phyloP scores from a whole-genome alignment of 2,113 vertebrate genomes.

The Propithecus coquereli region DNA sequence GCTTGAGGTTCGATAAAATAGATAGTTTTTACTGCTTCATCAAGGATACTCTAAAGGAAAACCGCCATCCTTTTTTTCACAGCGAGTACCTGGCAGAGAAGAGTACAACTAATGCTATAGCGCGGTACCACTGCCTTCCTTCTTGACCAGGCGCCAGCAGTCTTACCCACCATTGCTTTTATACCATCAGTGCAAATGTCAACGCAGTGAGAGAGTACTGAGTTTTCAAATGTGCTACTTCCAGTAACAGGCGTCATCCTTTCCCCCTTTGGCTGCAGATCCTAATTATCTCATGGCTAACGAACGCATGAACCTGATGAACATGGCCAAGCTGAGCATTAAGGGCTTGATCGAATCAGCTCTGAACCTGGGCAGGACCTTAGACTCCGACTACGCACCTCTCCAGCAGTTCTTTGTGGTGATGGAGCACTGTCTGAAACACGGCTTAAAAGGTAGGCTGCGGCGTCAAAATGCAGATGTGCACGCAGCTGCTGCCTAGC shows the following conservation, averaged over 20 bases:
- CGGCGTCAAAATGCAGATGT: not conserved
- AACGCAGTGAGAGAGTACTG: not conserved
- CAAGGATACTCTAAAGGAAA: not conserved
- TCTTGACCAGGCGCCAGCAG: not conserved
- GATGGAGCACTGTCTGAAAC: constrained; percentile 99
- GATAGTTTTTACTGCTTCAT: not conserved
- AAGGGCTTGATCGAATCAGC: constrained; percentile 98
- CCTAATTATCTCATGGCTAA: constrained; percentile 98
- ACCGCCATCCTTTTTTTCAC: not conserved
- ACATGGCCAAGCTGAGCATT: constrained; percentile 99
- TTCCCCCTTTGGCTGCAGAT: constrained; percentile 80
- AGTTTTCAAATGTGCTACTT: not conserved
- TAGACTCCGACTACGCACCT: constrained; percentile 97
- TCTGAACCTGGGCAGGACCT: constrained; percentile 94
- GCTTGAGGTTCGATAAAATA: not conserved
- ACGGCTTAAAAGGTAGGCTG: constrained; percentile 93
- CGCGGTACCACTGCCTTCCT: not conserved
- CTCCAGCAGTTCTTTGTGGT: constrained; percentile 99
- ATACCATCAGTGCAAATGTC: not conserved
- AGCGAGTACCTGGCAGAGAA: not conserved
- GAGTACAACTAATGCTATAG: not conserved
- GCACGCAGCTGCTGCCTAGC: not conserved
- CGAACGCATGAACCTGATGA: constrained; percentile 99
- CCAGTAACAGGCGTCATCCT: not conserved
- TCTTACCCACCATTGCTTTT: not conserved